These are phyloP conservation scores for Maconellicoccus hirsutus DNA, from an alignment of 1,140 invertebrate species.

Conservation along the genomic window DNA sequence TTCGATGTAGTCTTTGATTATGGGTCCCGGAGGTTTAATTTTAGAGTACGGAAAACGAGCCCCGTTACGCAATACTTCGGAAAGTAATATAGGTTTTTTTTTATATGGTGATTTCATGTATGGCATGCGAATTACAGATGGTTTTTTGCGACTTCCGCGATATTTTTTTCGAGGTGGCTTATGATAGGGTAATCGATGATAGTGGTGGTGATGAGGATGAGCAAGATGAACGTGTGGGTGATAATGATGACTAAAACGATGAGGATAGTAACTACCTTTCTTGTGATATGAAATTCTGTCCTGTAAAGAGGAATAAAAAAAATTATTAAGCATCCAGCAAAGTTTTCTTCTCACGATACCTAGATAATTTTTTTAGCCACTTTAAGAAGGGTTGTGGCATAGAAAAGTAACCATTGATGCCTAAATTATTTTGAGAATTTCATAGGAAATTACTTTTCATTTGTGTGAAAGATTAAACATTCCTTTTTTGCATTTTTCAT, in stretches of 20 bases:
- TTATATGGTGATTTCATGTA: background rate
- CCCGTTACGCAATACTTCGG: background rate
- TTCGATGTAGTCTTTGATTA: constrained; percentile 6
- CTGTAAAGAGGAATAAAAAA: background rate
- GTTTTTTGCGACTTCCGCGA: background rate
- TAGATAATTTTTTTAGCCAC: too few species aligned
- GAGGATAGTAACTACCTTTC: background rate
- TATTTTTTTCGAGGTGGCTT: background rate
- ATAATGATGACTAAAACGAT: background rate
- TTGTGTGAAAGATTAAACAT: background rate
- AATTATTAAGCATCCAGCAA: too few species aligned
- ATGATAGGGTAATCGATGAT: background rate
- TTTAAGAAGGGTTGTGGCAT: too few species aligned
- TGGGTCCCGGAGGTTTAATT: background rate
- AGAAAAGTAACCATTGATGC: too few species aligned
- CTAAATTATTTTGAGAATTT: too few species aligned
- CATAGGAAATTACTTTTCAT: too few species aligned
- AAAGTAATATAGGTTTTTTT: background rate
- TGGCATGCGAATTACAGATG: background rate
- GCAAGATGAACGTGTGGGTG: background rate
- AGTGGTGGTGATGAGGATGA: background rate
- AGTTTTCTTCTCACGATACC: too few species aligned
- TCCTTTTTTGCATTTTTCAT: background rate
- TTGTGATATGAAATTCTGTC: background rate
- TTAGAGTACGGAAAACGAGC: background rate